Evolutionary conservation across 2,113 vertebrate genomes (phyloP).

Genomic region (Psilopsiagon aymara): DNA sequence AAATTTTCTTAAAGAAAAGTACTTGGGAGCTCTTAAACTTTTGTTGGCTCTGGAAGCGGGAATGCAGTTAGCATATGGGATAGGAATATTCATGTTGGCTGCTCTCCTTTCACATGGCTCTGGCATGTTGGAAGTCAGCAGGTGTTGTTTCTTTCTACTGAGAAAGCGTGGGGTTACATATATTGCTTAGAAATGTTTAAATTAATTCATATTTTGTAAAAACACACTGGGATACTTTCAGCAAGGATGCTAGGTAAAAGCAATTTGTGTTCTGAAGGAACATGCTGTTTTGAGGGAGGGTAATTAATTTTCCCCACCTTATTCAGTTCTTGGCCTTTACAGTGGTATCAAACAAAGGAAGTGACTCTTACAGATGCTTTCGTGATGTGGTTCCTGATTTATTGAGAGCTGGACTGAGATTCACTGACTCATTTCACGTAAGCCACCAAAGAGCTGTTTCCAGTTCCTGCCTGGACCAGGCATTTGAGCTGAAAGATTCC

Average conservation of each 20-base stretch:
- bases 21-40: not conserved
- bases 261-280: not conserved
- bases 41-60: not conserved
- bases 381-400: slow-evolving; percentile 19
- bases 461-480: not conserved
- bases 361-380: slow-evolving; percentile 37
- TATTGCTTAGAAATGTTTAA: not conserved
- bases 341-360: slow-evolving; percentile 41
- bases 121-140: not conserved
- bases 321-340: slow-evolving; percentile 41
- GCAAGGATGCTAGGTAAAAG: not conserved
- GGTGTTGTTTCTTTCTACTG: not conserved
- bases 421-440: not conserved
- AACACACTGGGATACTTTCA: not conserved
- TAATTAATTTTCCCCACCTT: not conserved
- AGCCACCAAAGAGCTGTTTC: not conserved
- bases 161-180: not conserved
- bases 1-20: not conserved
- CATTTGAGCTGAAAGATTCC: not conserved
- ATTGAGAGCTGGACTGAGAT: not conserved
- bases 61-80: not conserved
- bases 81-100: not conserved
- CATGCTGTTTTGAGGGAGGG: not conserved
- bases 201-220: not conserved
- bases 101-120: not conserved